These are phyloP conservation scores for Myotis pilosus DNA, from an alignment of 2,797 vertebrate genomes.

Conservation along the genomic window DNA sequence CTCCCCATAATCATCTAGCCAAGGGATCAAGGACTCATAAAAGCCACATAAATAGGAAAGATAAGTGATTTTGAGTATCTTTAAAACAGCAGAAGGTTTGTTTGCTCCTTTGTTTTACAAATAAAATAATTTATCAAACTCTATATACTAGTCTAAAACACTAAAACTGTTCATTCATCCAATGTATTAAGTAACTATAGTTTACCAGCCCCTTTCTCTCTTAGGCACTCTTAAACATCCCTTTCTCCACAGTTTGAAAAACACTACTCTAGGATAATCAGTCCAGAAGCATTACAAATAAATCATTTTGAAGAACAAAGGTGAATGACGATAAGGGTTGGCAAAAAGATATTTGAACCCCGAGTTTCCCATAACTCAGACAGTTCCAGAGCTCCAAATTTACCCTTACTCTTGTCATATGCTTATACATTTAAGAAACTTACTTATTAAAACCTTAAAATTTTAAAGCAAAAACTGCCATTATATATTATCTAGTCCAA, in stretches of 20 bases:
- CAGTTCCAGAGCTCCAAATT: not conserved
- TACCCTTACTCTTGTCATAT: not conserved
- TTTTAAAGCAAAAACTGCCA: not conserved
- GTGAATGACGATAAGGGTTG: not conserved
- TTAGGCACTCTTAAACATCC: not conserved
- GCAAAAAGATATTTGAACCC: not conserved
- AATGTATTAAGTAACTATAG: not conserved
- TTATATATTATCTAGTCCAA: not conserved
- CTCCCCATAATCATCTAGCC: not conserved
- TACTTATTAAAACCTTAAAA: conserved; percentile 7
- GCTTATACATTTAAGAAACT: not conserved
- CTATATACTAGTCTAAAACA: not conserved
- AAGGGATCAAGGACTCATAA: not conserved
- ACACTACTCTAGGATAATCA: not conserved
- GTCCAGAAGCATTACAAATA: not conserved
- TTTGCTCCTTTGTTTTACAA: not conserved
- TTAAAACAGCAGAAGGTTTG: not conserved
- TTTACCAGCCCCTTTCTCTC: not conserved
- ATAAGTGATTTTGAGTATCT: not conserved
- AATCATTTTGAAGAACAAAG: not conserved
- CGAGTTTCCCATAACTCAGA: not conserved
- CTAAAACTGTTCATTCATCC: not conserved
- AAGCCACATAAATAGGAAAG: not conserved
- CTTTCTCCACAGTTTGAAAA: not conserved
- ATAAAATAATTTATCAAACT: not conserved